phyloP scores from a whole-genome alignment of 2,113 vertebrate species.

The Megalops atlanticus region DNA sequence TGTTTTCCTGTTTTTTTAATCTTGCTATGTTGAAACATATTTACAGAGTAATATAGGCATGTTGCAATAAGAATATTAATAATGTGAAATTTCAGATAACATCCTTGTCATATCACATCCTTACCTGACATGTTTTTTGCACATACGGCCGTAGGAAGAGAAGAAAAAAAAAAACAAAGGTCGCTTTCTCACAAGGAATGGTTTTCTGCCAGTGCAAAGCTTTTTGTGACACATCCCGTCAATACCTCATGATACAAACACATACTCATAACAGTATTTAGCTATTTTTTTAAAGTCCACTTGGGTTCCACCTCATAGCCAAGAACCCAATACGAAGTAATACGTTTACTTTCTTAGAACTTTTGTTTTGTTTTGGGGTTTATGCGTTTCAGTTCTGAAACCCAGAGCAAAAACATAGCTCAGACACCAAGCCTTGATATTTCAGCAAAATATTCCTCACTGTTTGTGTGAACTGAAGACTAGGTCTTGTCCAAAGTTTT shows the following conservation, averaged over 20 bases:
- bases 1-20: constrained; percentile 63
- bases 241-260: constrained; percentile 77
- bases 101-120: constrained; percentile 79
- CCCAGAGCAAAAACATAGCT: constrained; percentile 57
- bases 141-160: constrained; percentile 64
- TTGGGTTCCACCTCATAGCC: constrained; percentile 80
- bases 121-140: constrained; percentile 78
- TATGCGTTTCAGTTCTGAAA: constrained; percentile 56
- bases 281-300: constrained; percentile 57
- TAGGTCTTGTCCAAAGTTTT: constrained; percentile 27
- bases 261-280: constrained; percentile 78
- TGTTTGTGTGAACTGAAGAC: constrained; percentile 60
- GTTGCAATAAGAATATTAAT: constrained; percentile 77
- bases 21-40: constrained; percentile 77
- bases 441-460: constrained; percentile 66
- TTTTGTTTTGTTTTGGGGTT: constrained; percentile 32
- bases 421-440: constrained; percentile 69
- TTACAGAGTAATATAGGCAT: constrained; percentile 82
- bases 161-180: constrained; percentile 41
- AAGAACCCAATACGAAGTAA: constrained; percentile 71
- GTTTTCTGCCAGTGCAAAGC: constrained; percentile 73
- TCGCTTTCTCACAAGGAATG: constrained; percentile 74
- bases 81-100: constrained; percentile 80
- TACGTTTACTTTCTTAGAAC: constrained; percentile 55
- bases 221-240: constrained; percentile 73